A percentile compares a stretch with the other conserved stretches of the same genome.
phyloP scores from a whole-genome alignment of 2,113 vertebrate species.

The Aphyosemion australe region DNA sequence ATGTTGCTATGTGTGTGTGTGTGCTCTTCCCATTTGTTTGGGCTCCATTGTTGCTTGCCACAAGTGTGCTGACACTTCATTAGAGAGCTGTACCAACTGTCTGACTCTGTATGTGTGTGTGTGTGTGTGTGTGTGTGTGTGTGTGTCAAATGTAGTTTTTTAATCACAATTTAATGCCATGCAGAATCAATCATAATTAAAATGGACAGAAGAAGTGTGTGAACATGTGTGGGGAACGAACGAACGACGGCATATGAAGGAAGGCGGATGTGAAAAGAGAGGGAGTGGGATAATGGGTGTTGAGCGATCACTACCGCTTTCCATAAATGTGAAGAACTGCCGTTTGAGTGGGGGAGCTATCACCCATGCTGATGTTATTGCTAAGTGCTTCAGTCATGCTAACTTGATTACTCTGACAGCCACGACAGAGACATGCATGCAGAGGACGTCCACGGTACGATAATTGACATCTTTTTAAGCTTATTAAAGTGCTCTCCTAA shows the following conservation, averaged over 20 bases:
- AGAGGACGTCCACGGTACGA: conserved; percentile 45
- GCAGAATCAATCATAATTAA: conserved; percentile 48
- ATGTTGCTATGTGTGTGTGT: conserved; percentile 24
- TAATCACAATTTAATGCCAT: conserved; percentile 42
- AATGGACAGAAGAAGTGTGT: conserved; percentile 27
- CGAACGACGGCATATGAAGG: neutral
- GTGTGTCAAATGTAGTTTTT: conserved; percentile 12
- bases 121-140: conserved; percentile 1
- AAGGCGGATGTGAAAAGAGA: neutral
- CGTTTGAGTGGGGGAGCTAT: conserved; percentile 50
- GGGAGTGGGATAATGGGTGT: conserved; percentile 30
- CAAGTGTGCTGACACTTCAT: conserved; percentile 64
- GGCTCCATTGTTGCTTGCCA: conserved; percentile 37
- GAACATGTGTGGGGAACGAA: conserved; percentile 2
- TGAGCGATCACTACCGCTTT: conserved; percentile 49
- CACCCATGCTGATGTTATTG: conserved; percentile 56
- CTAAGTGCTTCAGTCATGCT: conserved; percentile 63
- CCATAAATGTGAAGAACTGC: conserved; percentile 58
- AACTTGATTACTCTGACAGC: conserved; percentile 64
- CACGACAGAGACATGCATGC: conserved; percentile 38
- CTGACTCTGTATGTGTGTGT: neutral
- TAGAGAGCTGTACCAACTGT: conserved; percentile 21
- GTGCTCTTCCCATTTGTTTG: conserved; percentile 41
- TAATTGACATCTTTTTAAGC: conserved; percentile 34
- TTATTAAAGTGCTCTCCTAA: conserved; percentile 33